A percentile compares a stretch with the other conserved stretches of the same genome.
Evolutionary conservation across 2,797 vertebrate species (phyloP).

Genomic region (Meda fulgida): DNA sequence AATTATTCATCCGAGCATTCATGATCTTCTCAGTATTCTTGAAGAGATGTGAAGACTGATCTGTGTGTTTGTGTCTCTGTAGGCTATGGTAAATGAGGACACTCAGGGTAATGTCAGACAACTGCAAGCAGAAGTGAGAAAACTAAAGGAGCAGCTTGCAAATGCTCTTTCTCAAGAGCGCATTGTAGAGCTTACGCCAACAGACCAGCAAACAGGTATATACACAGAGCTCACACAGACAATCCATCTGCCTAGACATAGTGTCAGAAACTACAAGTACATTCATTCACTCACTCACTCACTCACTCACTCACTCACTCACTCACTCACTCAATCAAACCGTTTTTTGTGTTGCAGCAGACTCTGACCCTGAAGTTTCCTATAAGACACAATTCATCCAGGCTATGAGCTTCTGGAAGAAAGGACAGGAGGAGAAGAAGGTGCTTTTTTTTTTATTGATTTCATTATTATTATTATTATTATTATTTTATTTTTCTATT

Average conservation of each 20-base stretch:
- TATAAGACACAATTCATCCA: slow-evolving; percentile 73
- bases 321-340: too few species aligned
- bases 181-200: slow-evolving; percentile 64
- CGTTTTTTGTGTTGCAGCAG: slow-evolving; percentile 46
- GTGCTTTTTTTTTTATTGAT: slow-evolving; percentile 54
- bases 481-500: background rate
- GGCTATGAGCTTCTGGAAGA: slow-evolving; percentile 76
- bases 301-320: too few species aligned
- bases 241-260: background rate
- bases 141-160: slow-evolving; percentile 90
- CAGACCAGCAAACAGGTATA: slow-evolving; percentile 71
- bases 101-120: slow-evolving; percentile 93
- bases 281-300: background rate
- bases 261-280: background rate
- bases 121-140: slow-evolving; percentile 92
- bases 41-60: background rate
- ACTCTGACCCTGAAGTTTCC: slow-evolving; percentile 50
- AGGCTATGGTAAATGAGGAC: slow-evolving; percentile 96
- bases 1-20: background rate
- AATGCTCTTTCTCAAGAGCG: slow-evolving; percentile 64
- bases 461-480: background rate
- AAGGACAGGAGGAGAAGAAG: slow-evolving; percentile 74
- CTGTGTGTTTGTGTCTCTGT: slow-evolving; percentile 28
- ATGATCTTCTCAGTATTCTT: background rate
- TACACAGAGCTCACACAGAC: background rate